Percentiles rank a stretch among this genome's conserved stretches.
phyloP scores from a whole-genome alignment of 92 coral and sea anemone genomes.

The Porites evermanni region DNA sequence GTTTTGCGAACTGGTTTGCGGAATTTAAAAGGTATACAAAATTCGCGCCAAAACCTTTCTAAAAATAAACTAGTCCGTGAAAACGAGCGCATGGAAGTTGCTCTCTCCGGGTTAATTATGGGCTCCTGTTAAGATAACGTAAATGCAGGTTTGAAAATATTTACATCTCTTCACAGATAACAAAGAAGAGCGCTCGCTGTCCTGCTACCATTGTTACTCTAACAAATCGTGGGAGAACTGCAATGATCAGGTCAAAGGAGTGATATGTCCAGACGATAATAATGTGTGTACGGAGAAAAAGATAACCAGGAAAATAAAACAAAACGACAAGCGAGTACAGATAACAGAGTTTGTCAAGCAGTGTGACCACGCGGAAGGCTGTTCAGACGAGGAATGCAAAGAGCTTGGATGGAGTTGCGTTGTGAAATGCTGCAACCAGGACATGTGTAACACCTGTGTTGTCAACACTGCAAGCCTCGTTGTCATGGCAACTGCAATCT shows the following conservation, averaged over 20 bases:
- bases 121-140: no score
- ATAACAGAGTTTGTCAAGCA: background rate
- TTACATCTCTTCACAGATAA: background rate
- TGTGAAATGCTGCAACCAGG: background rate
- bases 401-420: background rate
- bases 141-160: no score
- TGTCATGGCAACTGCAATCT: background rate
- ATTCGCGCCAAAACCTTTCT: no score
- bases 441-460: background rate
- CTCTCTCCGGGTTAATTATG: no score
- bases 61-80: no score
- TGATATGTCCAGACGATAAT: background rate
- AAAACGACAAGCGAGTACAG: background rate
- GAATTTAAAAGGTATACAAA: no score
- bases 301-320: background rate
- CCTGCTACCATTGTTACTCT: conserved; percentile 2
- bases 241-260: background rate
- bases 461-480: background rate
- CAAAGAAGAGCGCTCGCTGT: background rate
- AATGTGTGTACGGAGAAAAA: background rate
- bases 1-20: no score
- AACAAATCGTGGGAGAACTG: conserved; percentile 29
- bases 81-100: no score
- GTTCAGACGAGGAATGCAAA: conserved; percentile 1
- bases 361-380: background rate